Conservation (phyloP, 1,140 invertebrate genomes). For the Tyrophagus putrescentiae region DNA sequence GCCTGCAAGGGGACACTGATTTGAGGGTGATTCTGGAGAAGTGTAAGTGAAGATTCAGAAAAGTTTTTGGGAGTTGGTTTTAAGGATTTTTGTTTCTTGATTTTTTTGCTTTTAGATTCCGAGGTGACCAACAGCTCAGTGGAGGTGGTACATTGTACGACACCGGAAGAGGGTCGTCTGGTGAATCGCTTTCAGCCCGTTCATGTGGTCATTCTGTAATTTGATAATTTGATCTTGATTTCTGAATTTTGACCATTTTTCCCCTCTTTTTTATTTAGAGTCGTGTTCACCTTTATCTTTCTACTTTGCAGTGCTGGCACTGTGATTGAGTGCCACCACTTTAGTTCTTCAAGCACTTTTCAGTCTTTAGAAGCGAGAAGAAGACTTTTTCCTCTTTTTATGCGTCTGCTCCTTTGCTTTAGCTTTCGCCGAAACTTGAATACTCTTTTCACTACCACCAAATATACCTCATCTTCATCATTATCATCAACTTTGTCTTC, state of each 20-base stretch:
- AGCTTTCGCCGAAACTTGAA: not conserved
- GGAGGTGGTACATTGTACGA: not conserved
- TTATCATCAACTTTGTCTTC: not conserved
- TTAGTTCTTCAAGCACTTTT: no score
- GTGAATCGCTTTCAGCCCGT: not conserved
- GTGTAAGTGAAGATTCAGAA: not conserved
- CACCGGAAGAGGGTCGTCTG: not conserved
- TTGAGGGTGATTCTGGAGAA: not conserved
- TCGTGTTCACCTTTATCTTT: not conserved
- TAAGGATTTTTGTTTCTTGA: not conserved
- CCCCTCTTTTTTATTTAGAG: not conserved
- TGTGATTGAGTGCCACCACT: not conserved
- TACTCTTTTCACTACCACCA: not conserved
- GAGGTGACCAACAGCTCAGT: not conserved
- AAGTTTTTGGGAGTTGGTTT: not conserved
- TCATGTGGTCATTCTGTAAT: conserved; percentile 11
- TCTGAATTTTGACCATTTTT: not conserved
- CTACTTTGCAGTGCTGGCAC: not conserved
- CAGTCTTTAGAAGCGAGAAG: no score
- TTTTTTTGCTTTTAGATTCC: not conserved
- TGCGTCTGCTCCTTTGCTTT: not conserved
- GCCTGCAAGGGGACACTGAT: not conserved
- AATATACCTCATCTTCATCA: no score
- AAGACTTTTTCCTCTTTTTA: no score
- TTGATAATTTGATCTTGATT: not conserved